A percentile compares a stretch with the other conserved stretches of the same genome.
phyloP scores from a whole-genome alignment of 2,113 vertebrate genomes.

The Coracopsis vasa region DNA sequence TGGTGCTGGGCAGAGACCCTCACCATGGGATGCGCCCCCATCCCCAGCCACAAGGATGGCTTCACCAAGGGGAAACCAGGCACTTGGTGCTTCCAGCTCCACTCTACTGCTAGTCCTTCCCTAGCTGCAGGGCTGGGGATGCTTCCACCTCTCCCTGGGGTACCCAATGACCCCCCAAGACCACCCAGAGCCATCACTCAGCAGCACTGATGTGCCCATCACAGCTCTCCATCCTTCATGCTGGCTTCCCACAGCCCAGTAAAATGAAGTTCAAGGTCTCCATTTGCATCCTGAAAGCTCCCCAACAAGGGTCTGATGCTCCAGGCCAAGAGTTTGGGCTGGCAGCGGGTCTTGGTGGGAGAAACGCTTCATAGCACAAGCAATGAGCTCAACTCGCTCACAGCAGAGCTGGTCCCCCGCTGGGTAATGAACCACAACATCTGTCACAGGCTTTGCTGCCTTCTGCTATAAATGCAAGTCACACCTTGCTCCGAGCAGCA shows the following conservation, averaged over 20 bases:
- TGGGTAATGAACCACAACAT: rapidly evolving
- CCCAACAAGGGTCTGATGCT: background rate
- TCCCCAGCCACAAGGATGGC: rapidly evolving
- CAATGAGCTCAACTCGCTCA: rapidly evolving
- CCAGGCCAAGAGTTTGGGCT: background rate
- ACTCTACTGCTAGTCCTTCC: background rate
- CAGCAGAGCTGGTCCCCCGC: background rate
- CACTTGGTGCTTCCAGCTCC: background rate
- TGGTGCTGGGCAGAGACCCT: background rate
- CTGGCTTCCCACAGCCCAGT: background rate
- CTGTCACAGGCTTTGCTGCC: background rate
- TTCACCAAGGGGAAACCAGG: rapidly evolving
- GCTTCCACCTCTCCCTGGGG: background rate
- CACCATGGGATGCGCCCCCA: background rate
- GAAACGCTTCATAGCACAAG: rapidly evolving
- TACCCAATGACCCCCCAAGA: background rate
- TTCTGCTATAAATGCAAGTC: background rate
- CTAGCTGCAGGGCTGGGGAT: rapidly evolving
- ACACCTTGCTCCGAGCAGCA: background rate
- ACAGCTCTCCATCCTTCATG: background rate
- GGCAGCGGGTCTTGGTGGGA: rapidly evolving
- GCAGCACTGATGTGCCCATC: background rate
- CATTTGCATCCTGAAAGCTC: background rate
- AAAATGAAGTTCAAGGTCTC: background rate
- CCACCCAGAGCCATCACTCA: background rate